phyloP scores from a whole-genome alignment of 1,140 invertebrate species.

The Ceratosolen solmsi region DNA sequence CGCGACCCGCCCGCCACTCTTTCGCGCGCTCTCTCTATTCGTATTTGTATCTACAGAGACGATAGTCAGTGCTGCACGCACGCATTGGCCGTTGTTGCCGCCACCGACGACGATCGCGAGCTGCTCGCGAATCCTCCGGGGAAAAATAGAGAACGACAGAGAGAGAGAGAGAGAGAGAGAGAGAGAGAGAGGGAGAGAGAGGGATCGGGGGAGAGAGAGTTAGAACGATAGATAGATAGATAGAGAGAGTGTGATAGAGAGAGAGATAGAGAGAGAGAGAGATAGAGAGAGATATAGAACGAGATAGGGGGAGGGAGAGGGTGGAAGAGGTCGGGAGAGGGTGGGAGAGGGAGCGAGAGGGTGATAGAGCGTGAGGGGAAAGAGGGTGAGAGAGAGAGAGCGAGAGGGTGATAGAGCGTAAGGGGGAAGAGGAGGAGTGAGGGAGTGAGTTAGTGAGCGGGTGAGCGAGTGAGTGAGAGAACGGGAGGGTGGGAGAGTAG shows the following conservation, averaged over 20 bases:
- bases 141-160: not conserved
- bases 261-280: not conserved
- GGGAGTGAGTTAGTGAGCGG: no score
- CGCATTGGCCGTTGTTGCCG: conserved; percentile 4
- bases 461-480: not conserved
- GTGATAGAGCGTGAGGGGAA: no score
- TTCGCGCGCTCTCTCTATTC: conserved; percentile 30
- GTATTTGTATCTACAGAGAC: conserved; percentile 10
- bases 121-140: conserved; percentile 5
- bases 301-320: no score
- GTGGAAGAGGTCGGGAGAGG: not conserved
- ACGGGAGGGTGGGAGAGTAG: not conserved
- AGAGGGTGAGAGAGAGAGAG: not conserved
- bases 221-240: not conserved
- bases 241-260: not conserved
- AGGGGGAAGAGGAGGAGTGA: not conserved
- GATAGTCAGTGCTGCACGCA: conserved; percentile 21
- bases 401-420: not conserved
- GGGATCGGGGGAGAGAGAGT: not conserved
- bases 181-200: not conserved
- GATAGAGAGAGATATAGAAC: no score
- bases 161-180: conserved; percentile 10
- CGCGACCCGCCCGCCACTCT: conserved; percentile 26
- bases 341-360: not conserved
- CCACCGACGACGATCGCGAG: not conserved